A percentile compares a stretch with the other conserved stretches of the same genome.
Evolutionary conservation across 2,888 invertebrate species (phyloP).

Genomic region (Caprella mutica): DNA sequence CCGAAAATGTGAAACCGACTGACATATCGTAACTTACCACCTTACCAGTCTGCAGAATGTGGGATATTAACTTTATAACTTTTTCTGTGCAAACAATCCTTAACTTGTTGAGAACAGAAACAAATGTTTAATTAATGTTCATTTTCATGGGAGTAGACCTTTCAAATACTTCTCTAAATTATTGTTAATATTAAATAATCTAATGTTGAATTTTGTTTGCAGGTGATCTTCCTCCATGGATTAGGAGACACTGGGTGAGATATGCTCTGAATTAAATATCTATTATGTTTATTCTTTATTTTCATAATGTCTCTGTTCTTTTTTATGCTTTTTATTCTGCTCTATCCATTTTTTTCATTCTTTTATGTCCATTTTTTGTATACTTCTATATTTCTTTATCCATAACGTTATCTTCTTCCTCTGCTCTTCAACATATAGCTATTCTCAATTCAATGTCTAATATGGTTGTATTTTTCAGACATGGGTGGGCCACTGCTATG

Average conservation of each 20-base stretch:
- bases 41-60: too few species aligned
- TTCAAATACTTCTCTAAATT: not conserved
- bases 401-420: not conserved
- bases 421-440: not conserved
- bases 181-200: not conserved
- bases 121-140: too few species aligned
- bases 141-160: too few species aligned
- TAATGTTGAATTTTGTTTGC: slow-evolving; percentile 5
- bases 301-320: not conserved
- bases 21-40: too few species aligned
- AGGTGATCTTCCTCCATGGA: slow-evolving; percentile 32
- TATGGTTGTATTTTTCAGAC: slow-evolving; percentile 4
- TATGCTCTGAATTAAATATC: not conserved
- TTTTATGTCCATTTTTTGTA: too few species aligned
- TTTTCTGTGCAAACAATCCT: too few species aligned
- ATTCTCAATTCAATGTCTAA: not conserved
- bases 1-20: too few species aligned
- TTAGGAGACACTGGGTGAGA: slow-evolving; percentile 33
- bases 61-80: too few species aligned
- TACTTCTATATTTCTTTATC: too few species aligned
- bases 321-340: too few species aligned
- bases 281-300: not conserved
- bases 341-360: not conserved
- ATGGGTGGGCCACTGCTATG: slow-evolving; percentile 33
- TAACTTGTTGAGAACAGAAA: too few species aligned